Conservation (phyloP, 2,888 invertebrate species). For the Hyppa rectilinea region DNA sequence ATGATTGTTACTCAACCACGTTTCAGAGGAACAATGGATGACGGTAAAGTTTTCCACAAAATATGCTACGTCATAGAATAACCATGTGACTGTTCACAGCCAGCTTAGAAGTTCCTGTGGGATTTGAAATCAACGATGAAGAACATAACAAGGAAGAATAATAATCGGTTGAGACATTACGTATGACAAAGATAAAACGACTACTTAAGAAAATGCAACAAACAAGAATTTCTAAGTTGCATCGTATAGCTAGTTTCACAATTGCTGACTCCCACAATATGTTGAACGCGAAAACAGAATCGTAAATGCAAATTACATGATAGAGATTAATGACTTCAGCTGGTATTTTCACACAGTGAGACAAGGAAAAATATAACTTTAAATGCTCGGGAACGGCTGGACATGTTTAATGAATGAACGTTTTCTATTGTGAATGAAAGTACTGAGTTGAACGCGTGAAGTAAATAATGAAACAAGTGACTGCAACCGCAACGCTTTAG, state of each 20-base stretch:
- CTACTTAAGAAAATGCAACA: conserved; percentile 28
- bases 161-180: background rate
- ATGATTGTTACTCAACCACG: conserved; percentile 60
- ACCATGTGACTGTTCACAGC: conserved; percentile 30
- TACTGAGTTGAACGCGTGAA: conserved; percentile 7
- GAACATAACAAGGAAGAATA: background rate
- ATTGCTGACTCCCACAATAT: conserved; percentile 56
- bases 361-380: conserved; percentile 54
- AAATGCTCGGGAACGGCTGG: conserved; percentile 52
- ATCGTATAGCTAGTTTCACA: conserved; percentile 34
- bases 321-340: conserved; percentile 54
- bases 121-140: conserved; percentile 25
- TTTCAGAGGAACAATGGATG: conserved; percentile 62
- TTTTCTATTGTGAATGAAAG: conserved; percentile 58
- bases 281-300: conserved; percentile 56
- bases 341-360: conserved; percentile 51
- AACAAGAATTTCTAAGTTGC: conserved; percentile 47
- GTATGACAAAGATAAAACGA: conserved; percentile 31
- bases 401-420: conserved; percentile 62
- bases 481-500: background rate
- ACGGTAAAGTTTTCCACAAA: conserved; percentile 57
- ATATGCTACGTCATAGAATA: conserved; percentile 57
- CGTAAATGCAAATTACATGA: conserved; percentile 58
- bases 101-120: conserved; percentile 25
- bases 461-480: conserved; percentile 18